These are phyloP conservation scores for Littorina saxatilis DNA, from an alignment of 1,140 invertebrate species.

Conservation along the genomic window DNA sequence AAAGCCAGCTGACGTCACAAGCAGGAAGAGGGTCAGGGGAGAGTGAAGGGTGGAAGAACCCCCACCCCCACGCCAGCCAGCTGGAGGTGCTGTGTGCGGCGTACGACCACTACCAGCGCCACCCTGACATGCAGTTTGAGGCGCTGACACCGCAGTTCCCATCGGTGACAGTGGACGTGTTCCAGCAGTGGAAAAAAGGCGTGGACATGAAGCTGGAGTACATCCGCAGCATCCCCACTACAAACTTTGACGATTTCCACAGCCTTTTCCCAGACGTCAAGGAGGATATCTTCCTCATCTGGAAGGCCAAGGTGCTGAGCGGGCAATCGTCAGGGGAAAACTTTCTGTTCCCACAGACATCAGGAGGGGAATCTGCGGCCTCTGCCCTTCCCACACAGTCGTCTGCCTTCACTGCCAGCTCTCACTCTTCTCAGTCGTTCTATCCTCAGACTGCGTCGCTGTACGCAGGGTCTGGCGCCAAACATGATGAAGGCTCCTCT, in stretches of 20 bases:
- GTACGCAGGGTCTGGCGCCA: not conserved
- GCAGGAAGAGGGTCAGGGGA: not conserved
- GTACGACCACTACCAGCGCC: slow-evolving; percentile 22
- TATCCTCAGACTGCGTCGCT: not conserved
- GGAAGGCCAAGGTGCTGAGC: slow-evolving; percentile 32
- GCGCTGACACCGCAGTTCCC: slow-evolving; percentile 15
- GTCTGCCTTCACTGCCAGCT: not conserved
- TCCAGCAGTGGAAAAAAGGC: slow-evolving; percentile 34
- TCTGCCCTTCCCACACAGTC: not conserved
- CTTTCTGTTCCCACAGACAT: slow-evolving; percentile 17
- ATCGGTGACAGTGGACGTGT: not conserved
- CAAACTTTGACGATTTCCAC: slow-evolving; percentile 33
- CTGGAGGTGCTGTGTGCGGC: not conserved
- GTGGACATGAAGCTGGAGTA: slow-evolving; percentile 35
- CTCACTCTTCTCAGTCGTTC: not conserved
- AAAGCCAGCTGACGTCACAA: not conserved
- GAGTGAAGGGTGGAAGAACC: not conserved
- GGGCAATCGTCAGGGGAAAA: not conserved
- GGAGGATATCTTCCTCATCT: slow-evolving; percentile 38
- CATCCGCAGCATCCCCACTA: slow-evolving; percentile 20
- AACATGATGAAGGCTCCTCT: not conserved
- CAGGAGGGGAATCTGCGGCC: not conserved
- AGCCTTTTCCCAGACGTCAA: slow-evolving; percentile 41
- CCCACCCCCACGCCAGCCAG: not conserved
- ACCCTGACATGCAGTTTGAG: slow-evolving; percentile 25